Conservation (phyloP, 1,140 invertebrate species). For the Camponotus floridanus region DNA sequence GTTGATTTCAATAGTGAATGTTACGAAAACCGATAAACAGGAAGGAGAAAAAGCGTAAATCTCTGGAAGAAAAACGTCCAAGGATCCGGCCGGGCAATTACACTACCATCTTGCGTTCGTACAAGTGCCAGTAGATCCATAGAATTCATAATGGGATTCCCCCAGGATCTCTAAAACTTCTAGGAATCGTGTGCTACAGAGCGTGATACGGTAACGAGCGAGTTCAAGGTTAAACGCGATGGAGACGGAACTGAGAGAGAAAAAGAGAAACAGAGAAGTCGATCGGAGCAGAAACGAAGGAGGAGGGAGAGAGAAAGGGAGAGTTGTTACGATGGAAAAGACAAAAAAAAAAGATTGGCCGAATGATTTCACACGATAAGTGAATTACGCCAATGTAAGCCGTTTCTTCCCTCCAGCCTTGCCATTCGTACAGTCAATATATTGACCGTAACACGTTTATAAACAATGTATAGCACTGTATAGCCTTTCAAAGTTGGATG, state of each 20-base stretch:
- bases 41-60: constrained; percentile 37
- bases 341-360: constrained; percentile 12
- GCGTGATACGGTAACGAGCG: constrained; percentile 77
- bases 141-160: constrained; percentile 74
- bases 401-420: too few species aligned
- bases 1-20: background rate
- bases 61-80: constrained; percentile 24
- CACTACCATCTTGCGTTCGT: constrained; percentile 61
- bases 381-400: constrained; percentile 49
- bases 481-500: constrained; percentile 21
- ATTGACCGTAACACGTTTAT: constrained; percentile 53
- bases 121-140: constrained; percentile 62
- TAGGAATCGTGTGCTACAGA: constrained; percentile 71
- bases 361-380: constrained; percentile 43
- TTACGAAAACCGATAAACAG: background rate
- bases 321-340: constrained; percentile 10
- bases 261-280: background rate
- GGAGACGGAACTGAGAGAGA: constrained; percentile 64
- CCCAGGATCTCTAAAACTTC: constrained; percentile 76
- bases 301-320: constrained; percentile 27
- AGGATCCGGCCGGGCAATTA: constrained; percentile 46
- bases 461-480: constrained; percentile 47
- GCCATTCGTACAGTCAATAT: constrained; percentile 26
- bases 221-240: constrained; percentile 75
- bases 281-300: constrained; percentile 15